A percentile compares a stretch with the other conserved stretches of the same genome.
Evolutionary conservation across 2,113 vertebrate genomes (phyloP).

Genomic region (Pontoporia blainvillei): DNA sequence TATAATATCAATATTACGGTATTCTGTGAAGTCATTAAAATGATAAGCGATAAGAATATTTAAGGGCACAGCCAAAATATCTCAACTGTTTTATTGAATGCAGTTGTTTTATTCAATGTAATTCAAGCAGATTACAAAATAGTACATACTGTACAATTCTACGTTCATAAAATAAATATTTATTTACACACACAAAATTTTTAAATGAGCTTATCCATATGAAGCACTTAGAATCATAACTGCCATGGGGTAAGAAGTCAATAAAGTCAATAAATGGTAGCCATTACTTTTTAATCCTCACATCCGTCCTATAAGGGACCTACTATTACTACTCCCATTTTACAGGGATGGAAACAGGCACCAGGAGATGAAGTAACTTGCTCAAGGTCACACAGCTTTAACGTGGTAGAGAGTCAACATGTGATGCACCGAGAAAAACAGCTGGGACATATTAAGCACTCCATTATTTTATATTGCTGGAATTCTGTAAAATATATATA

Average conservation of each 20-base stretch:
- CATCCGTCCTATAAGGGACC: background rate
- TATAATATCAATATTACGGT: background rate
- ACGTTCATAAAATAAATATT: background rate
- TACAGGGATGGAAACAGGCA: background rate
- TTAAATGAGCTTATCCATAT: background rate
- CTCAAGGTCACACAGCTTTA: background rate
- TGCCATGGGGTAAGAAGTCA: background rate
- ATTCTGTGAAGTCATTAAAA: background rate
- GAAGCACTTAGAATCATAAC: background rate
- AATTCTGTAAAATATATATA: background rate
- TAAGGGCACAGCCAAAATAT: background rate
- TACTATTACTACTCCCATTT: background rate
- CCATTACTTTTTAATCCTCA: background rate
- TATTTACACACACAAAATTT: background rate
- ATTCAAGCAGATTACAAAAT: background rate
- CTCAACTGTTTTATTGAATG: background rate
- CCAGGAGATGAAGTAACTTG: background rate
- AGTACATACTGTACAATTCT: background rate
- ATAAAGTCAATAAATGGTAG: background rate
- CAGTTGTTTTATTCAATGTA: background rate
- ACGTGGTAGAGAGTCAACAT: background rate
- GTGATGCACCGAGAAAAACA: background rate
- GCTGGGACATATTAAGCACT: background rate
- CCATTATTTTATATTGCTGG: background rate
- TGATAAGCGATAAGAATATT: background rate